Evolutionary conservation across 1,140 invertebrate genomes (phyloP).

Genomic region (Papilio polytes): DNA sequence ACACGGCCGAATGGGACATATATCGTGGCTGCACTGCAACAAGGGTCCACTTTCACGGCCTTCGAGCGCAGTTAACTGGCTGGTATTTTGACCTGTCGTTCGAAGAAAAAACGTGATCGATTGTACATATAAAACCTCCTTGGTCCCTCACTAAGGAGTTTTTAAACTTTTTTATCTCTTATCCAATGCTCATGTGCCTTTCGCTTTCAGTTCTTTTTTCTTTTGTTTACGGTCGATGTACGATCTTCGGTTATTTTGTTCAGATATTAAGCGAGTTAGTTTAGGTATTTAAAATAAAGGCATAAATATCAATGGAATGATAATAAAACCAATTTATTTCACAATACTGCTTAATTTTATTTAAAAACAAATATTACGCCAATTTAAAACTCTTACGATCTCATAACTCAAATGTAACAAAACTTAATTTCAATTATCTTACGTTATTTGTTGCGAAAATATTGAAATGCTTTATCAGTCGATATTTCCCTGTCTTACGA

Average conservation of each 20-base stretch:
- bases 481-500: too few relatives aligned
- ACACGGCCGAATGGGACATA: slow-evolving; percentile 3
- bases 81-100: slow-evolving; percentile 22
- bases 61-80: background rate
- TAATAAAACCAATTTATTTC: too few relatives aligned
- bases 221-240: background rate
- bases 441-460: too few relatives aligned
- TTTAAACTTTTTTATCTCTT: background rate
- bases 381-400: too few relatives aligned
- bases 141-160: background rate
- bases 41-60: slow-evolving; percentile 30
- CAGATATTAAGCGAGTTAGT: background rate
- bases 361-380: too few relatives aligned
- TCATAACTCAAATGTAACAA: too few relatives aligned
- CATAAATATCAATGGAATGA: too few relatives aligned
- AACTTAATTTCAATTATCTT: too few relatives aligned
- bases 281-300: background rate
- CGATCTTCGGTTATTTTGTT: background rate
- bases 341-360: too few relatives aligned
- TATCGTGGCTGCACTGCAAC: background rate
- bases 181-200: slow-evolving; percentile 4
- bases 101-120: slow-evolving; percentile 12
- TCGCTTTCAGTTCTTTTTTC: background rate
- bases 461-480: too few relatives aligned
- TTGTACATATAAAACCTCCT: background rate